Base-by-base conservation (phyloP, 1,140 invertebrate genomes). In the Parapsyche elsis region DNA sequence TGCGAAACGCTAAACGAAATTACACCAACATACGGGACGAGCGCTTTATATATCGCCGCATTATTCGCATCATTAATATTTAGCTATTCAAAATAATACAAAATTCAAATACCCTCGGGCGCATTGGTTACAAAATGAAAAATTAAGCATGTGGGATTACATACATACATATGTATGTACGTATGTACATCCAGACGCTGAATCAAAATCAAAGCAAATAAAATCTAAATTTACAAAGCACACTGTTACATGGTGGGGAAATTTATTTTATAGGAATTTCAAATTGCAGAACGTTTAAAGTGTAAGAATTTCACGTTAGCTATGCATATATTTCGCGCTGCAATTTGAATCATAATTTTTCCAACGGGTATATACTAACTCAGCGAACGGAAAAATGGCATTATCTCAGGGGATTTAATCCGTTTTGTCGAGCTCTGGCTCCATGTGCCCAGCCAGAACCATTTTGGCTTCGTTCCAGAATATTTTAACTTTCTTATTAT, bases 341-440 rank as follows among this genome's bases (percentile, higher is more conserved):
- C 75, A 64, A 26, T 77, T 77, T 59, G 57, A 77, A 77, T 77
- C 75, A 77, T 64, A 64, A 77, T 77, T 77, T 79, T 79, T 79
- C 71, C 70, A 74, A 45, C 70, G 24, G 61, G 77, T 71, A 71
- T 59, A 7, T 79, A 67, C 70, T 73, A 79, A 79, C 45, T 79
- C 78, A 79, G 70, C 78, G 78, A 79, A 79, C 78, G 78, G 78
- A 79, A 79, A 77, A 79, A 79, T 79, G 71, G 78, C 71, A 67
- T 79, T 79, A 79, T 79, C 78, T 79, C 78, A 73, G 53, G 78
- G 78, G 78, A 79, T 79, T 79, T 79, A 79, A 79, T 79, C 78
- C 78, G 71, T 79, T 79, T 79, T 79, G 78, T 67, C 67, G 67
- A 74, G 45, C 75, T 64, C 75, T 38, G 14, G 23, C 57, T 77